Base-by-base conservation (phyloP, 2,113 vertebrate species). In the Gymnarchus niloticus region DNA sequence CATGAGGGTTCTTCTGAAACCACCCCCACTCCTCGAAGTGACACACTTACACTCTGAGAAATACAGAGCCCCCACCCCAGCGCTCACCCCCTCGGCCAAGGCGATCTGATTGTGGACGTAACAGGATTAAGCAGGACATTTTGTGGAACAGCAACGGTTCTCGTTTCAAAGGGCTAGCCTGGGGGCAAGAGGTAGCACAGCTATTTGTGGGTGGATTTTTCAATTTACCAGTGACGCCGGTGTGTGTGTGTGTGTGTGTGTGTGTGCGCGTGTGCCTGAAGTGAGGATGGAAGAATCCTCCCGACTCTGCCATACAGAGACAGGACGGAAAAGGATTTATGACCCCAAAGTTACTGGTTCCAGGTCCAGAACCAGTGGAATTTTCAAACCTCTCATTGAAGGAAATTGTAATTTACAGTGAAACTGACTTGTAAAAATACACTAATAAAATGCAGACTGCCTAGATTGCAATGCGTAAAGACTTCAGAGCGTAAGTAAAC, bases 61-160 rank as follows among this genome's bases (percentile, higher is more conserved):
- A 54, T 7, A 1, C 69, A 19, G 19, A 44, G 9, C 41, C 84
- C 44, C 84, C 52, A 78, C 23, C 41, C 81, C 3, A 12, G n/a
- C 61, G n/a, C 69, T 76, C 78, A 81, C 33, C 1, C 28, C 46
- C 56, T 61, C 25, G 46, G 23, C 46, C n/a, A 25, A 57, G 8
- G 56, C 83, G 37, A 84, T 87, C 83, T 87, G 83, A 84, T 81
- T 87, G 65, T 87, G 86, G 82, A 52, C 61, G 44, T 87, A 87
- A 84, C 73, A 33, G 56, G 83, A 87, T 84, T 87, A 84, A 73
- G 56, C 25, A 48, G 83, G 69, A 61, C 28, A 46, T 84, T 84
- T 81, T 73, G 48, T 28, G 44, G 76, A 83, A 84, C 48, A 12
- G 83, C 46, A 56, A 33, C 9, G 83, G 54, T 80, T 56, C 56